Percentiles rank a stretch among this genome's conserved stretches.
phyloP scores from a whole-genome alignment of 1,140 invertebrate genomes.

The Zaprionus africanus region DNA sequence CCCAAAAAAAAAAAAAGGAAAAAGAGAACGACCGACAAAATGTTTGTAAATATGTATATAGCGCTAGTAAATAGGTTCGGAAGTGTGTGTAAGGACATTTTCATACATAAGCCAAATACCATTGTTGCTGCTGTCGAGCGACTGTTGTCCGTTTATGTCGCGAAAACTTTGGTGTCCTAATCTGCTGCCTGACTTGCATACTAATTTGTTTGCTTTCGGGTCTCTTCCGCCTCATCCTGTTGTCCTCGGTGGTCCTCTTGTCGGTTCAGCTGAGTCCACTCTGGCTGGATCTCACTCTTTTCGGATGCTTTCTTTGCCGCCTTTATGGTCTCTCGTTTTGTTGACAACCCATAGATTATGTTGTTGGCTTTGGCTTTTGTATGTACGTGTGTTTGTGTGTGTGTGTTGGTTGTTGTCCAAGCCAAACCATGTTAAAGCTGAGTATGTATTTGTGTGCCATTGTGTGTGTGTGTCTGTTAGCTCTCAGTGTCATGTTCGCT shows the following conservation, averaged over 20 bases:
- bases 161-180: slow-evolving; percentile 83
- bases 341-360: slow-evolving; percentile 83
- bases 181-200: slow-evolving; percentile 81
- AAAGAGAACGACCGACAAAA: slow-evolving; percentile 22
- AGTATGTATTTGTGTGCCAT: slow-evolving; percentile 32
- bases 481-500: slow-evolving; percentile 57
- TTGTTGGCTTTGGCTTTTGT: slow-evolving; percentile 78
- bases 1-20: slow-evolving; percentile 21
- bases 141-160: slow-evolving; percentile 77
- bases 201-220: slow-evolving; percentile 76
- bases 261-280: slow-evolving; percentile 13
- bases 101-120: slow-evolving; percentile 46
- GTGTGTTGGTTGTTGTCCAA: slow-evolving; percentile 41
- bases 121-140: slow-evolving; percentile 58
- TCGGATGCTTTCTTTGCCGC: slow-evolving; percentile 46
- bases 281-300: slow-evolving; percentile 34
- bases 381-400: slow-evolving; percentile 23
- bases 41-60: slow-evolving; percentile 34
- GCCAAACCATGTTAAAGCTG: slow-evolving; percentile 50
- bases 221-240: slow-evolving; percentile 5
- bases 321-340: slow-evolving; percentile 72
- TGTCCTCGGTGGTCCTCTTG: not conserved
- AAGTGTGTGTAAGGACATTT: slow-evolving; percentile 33
- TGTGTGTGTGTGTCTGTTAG: slow-evolving; percentile 16
- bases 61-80: slow-evolving; percentile 15